Evolutionary conservation across 2,113 vertebrate genomes (phyloP), one percentile per base, ranked within the genome.

Genomic region (Tupaia chinensis): DNA sequence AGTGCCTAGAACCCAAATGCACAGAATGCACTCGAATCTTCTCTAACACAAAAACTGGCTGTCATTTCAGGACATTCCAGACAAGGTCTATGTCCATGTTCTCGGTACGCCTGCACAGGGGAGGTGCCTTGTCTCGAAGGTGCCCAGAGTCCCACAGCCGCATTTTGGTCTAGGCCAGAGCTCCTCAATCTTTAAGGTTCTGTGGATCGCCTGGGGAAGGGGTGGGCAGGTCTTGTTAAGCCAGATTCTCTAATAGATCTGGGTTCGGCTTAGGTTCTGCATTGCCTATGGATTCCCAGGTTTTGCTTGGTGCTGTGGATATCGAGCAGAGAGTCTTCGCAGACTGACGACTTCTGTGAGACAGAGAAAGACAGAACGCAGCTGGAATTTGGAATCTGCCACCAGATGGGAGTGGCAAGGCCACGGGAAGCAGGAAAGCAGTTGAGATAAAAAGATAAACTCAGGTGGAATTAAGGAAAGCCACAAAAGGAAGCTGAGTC

Each of bases 181-280:
- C 72, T 60, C 9, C 23, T n/a, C 84, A 25, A n/a, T 25, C 53
- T 54, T 74, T 34, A 13, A 17, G 53, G 10, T 0, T 4, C 22
- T 0, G 1, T 27, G 16, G 16, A 19, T 13, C 34, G 2, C 44
- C 20, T 29, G 27, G 16, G 27, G 32, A 5, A 10, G 17, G 9
- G 7, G 11, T 27, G 63, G 14, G 34, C 15, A 11, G 19, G 79
- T 63, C 85, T 44, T 72, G 11, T 74, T 44, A 72, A 70, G 17
- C 34, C 61, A 69, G 88, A 65, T 78, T 32, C 25, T 56, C 6
- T 58, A 69, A 2, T 74, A 23, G 2, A 8, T 22, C 54, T 84
- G 34, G 61, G n/a, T 58, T 4, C 32, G 20, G 68, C n/a, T 32
- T 34, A 22, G 60, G 53, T 9, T 61, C 89, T 25, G 8, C 11